Evolutionary conservation across 2,888 invertebrate genomes (phyloP).

Genomic region (Lasiommata megera): DNA sequence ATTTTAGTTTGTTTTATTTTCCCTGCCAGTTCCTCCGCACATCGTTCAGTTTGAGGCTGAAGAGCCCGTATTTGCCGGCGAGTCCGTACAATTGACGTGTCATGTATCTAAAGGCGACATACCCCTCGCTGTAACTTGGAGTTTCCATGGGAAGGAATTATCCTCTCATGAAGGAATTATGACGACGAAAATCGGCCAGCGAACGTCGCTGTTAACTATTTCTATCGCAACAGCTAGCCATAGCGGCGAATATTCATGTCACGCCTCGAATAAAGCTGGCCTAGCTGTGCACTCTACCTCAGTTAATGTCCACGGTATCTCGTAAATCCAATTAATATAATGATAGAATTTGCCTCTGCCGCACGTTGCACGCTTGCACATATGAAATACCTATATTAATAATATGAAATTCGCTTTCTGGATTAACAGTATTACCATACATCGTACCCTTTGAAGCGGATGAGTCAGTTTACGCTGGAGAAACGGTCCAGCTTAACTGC

Average conservation of each 20-base stretch:
- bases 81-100: conserved; percentile 83
- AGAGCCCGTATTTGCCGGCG: conserved; percentile 84
- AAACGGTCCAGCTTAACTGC: conserved; percentile 85
- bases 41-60: conserved; percentile 83
- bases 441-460: conserved; percentile 85
- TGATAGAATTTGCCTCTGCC: conserved; percentile 53
- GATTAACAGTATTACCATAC: conserved; percentile 84
- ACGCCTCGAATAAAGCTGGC: conserved; percentile 85
- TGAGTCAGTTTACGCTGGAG: conserved; percentile 86
- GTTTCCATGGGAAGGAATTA: conserved; percentile 83
- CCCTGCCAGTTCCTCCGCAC: conserved; percentile 72
- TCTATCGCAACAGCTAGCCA: conserved; percentile 83
- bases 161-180: conserved; percentile 79
- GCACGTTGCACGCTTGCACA: conserved; percentile 77
- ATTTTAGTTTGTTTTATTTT: conserved; percentile 40
- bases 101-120: conserved; percentile 85
- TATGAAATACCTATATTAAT: conserved; percentile 59
- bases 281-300: conserved; percentile 81
- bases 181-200: conserved; percentile 82
- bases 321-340: conserved; percentile 39
- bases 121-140: conserved; percentile 88
- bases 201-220: conserved; percentile 85
- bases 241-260: conserved; percentile 87
- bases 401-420: conserved; percentile 60
- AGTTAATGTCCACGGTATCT: conserved; percentile 86